A percentile compares a stretch with the other conserved stretches of the same genome.
Conservation (phyloP, 2,113 vertebrate species). For the Pituophis catenifer region DNA sequence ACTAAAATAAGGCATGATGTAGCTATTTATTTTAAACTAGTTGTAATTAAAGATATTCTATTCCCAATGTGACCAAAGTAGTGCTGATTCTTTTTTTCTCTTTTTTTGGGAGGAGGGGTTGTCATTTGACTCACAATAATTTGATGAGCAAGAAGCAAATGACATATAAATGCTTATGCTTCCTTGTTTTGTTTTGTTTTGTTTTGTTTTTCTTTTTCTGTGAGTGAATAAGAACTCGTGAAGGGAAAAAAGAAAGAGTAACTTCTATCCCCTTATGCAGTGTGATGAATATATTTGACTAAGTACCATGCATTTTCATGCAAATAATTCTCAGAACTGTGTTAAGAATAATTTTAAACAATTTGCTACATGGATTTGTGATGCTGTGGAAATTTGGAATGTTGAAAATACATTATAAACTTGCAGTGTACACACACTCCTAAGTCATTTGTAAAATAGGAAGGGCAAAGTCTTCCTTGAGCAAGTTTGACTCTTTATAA, state of each 20-base stretch:
- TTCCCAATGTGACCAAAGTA: not conserved
- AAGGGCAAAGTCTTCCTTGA: not conserved
- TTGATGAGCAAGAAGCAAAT: not conserved
- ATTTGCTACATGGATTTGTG: not conserved
- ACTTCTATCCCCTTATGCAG: not conserved
- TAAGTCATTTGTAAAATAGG: not conserved
- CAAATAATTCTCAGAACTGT: not conserved
- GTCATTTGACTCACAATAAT: not conserved
- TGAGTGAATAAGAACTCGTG: not conserved
- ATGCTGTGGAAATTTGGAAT: not conserved
- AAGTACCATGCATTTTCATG: not conserved
- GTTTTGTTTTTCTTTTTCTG: not conserved
- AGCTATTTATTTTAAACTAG: not conserved
- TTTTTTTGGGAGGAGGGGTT: not conserved
- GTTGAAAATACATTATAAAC: not conserved
- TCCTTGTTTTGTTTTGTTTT: too few species aligned
- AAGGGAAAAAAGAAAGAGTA: not conserved
- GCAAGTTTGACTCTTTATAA: not conserved
- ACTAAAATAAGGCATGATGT: not conserved
- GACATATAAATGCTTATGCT: not conserved
- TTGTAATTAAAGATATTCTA: not conserved
- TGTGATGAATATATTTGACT: not conserved
- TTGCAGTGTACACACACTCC: not conserved
- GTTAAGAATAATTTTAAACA: not conserved
- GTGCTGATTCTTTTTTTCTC: not conserved